Evolutionary conservation across 2,888 invertebrate species (phyloP).

Genomic region (Xestia sexstrigata): DNA sequence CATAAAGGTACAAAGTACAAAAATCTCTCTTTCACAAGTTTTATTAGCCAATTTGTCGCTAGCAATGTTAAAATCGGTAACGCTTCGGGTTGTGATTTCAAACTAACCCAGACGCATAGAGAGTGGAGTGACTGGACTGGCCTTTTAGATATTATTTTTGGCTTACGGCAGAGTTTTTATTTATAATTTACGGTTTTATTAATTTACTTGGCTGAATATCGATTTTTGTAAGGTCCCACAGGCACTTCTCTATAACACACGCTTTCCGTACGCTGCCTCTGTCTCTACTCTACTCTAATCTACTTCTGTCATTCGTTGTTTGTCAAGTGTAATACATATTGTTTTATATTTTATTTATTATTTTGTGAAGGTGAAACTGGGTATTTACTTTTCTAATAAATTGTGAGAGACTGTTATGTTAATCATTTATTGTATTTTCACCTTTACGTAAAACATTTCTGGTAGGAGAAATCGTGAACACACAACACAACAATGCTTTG

Average conservation of each 20-base stretch:
- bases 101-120: background rate
- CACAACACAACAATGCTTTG: slow-evolving; percentile 29
- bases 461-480: slow-evolving; percentile 36
- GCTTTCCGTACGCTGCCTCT: slow-evolving; percentile 11
- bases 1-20: background rate
- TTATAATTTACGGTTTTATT: background rate
- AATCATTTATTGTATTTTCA: slow-evolving; percentile 11
- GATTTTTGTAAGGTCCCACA: slow-evolving; percentile 15
- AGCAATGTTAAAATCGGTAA: background rate
- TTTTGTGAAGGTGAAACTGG: slow-evolving; percentile 12
- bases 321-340: slow-evolving; percentile 39
- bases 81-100: background rate
- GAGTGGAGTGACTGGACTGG: background rate
- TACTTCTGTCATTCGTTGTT: slow-evolving; percentile 45
- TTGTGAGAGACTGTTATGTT: slow-evolving; percentile 10
- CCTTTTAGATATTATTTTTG: background rate
- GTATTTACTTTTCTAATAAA: slow-evolving; percentile 9
- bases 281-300: slow-evolving; percentile 46
- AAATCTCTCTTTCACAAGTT: background rate
- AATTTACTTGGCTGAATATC: background rate
- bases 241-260: slow-evolving; percentile 26
- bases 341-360: background rate
- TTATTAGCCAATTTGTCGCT: background rate
- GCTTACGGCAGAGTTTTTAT: background rate
- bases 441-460: background rate